These are phyloP conservation scores for Drosophila kambysellisi DNA, from an alignment of 2,888 invertebrate species.

Conservation along the genomic window DNA sequence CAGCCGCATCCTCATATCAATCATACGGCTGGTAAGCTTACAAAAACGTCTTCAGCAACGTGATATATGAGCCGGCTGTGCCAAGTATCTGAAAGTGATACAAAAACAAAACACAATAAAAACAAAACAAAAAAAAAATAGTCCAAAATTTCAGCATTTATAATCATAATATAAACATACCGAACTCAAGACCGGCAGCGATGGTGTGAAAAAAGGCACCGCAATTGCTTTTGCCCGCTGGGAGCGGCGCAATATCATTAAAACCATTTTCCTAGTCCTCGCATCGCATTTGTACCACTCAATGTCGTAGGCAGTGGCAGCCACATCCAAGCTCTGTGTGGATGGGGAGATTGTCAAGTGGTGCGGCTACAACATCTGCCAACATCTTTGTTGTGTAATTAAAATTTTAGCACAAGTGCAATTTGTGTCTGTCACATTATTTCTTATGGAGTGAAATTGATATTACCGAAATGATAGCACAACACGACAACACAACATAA, in stretches of 20 bases:
- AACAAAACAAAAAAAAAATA: neutral
- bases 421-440: conserved; percentile 66
- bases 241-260: conserved; percentile 83
- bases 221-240: conserved; percentile 79
- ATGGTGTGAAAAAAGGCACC: conserved; percentile 84
- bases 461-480: conserved; percentile 53
- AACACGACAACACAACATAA: conserved; percentile 15
- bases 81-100: conserved; percentile 76
- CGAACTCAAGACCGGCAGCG: conserved; percentile 80
- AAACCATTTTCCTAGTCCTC: conserved; percentile 82
- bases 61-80: conserved; percentile 82
- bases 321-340: conserved; percentile 81
- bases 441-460: conserved; percentile 64
- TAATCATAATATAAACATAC: conserved; percentile 66
- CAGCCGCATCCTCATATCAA: conserved; percentile 61
- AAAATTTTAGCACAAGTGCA: conserved; percentile 77
- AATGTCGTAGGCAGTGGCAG: conserved; percentile 79
- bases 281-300: conserved; percentile 84
- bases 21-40: conserved; percentile 71
- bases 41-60: conserved; percentile 80
- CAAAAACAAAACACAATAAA: neutral
- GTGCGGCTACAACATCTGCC: neutral
- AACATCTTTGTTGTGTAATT: conserved; percentile 67
- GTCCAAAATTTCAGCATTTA: conserved; percentile 51
- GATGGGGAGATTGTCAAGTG: conserved; percentile 6